A percentile compares a stretch with the other conserved stretches of the same genome.
Evolutionary conservation across 2,888 invertebrate species (phyloP).

Genomic region (Amiota communis): DNA sequence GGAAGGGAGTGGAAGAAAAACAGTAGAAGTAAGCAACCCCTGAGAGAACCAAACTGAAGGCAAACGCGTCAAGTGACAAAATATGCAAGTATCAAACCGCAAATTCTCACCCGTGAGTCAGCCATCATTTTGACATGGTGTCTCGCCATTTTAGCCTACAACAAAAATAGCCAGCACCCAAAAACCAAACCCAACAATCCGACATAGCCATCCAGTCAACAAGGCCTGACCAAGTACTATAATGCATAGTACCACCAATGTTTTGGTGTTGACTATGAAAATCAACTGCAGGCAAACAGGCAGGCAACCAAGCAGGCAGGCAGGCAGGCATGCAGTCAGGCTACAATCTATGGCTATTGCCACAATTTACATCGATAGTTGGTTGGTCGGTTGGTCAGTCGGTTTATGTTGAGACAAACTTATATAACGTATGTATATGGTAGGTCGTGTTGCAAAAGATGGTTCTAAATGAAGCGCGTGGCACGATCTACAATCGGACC

Average conservation of each 20-base stretch:
- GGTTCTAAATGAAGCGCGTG: too few relatives aligned
- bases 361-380: background rate
- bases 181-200: background rate
- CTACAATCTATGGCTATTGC: background rate
- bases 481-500: background rate
- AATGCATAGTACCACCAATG: too few relatives aligned
- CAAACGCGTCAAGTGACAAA: slow-evolving; percentile 58
- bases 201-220: background rate
- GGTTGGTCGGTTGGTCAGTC: too few relatives aligned
- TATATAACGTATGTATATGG: too few relatives aligned
- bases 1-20: too few relatives aligned
- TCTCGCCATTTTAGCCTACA: slow-evolving; percentile 31
- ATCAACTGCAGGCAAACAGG: background rate
- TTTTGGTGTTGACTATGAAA: too few relatives aligned
- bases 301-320: background rate
- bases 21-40: too few relatives aligned
- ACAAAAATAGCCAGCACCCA: background rate
- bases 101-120: slow-evolving; percentile 67
- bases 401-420: too few relatives aligned
- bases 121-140: slow-evolving; percentile 67
- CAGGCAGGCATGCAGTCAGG: background rate
- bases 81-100: slow-evolving; percentile 66
- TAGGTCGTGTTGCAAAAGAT: too few relatives aligned
- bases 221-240: background rate
- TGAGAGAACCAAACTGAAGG: background rate